These are phyloP conservation scores for Diplolepis rosae DNA, from an alignment of 2,888 invertebrate genomes.

Conservation along the genomic window DNA sequence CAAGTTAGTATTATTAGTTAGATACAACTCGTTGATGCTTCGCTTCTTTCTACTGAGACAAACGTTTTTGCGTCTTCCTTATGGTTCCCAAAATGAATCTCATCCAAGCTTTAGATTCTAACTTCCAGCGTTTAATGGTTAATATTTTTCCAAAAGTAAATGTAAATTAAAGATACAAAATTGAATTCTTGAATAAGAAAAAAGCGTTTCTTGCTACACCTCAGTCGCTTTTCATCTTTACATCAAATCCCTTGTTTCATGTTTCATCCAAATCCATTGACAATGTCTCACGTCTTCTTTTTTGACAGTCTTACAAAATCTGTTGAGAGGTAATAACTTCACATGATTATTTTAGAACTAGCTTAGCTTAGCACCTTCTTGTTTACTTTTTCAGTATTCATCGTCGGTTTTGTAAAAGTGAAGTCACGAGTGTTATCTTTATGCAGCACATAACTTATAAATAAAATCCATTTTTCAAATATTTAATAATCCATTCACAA, in stretches of 20 bases:
- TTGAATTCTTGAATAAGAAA: too few relatives aligned
- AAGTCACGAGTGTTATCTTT: slow-evolving; percentile 22
- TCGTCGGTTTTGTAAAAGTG: slow-evolving; percentile 13
- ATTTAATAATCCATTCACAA: slow-evolving; percentile 10
- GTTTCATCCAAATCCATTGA: slow-evolving; percentile 16
- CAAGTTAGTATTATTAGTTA: slow-evolving; percentile 31
- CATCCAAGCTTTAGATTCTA: not conserved
- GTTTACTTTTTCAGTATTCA: not conserved
- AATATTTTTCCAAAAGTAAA: too few relatives aligned
- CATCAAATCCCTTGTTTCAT: slow-evolving; percentile 21
- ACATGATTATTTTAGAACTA: slow-evolving; percentile 54
- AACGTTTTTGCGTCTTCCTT: slow-evolving; percentile 29
- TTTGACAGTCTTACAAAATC: slow-evolving; percentile 68
- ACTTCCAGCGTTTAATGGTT: not conserved
- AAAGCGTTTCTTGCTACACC: not conserved
- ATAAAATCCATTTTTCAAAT: not conserved
- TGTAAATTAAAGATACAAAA: too few relatives aligned
- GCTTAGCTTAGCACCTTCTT: slow-evolving; percentile 33
- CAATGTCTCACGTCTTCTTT: slow-evolving; percentile 51
- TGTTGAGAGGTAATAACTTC: slow-evolving; percentile 66
- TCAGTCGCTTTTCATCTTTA: not conserved
- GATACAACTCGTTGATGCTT: slow-evolving; percentile 27
- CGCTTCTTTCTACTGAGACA: slow-evolving; percentile 27
- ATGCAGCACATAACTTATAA: slow-evolving; percentile 8
- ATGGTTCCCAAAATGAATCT: not conserved